phyloP scores from a whole-genome alignment of 2,888 invertebrate genomes.

The Coecobrya sp. region DNA sequence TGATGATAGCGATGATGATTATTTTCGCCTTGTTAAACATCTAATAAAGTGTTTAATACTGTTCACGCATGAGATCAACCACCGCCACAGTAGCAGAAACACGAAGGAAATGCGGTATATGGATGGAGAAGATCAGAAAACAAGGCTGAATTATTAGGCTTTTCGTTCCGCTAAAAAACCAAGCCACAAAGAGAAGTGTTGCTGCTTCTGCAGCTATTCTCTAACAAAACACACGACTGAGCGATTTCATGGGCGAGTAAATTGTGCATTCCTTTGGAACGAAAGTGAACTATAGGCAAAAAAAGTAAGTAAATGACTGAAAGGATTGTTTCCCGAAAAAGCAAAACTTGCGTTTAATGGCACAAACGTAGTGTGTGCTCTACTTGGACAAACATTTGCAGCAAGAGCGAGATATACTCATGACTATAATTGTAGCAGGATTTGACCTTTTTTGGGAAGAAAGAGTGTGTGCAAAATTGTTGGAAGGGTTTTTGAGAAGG shows the following conservation, averaged over 20 bases:
- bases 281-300: conserved; percentile 36
- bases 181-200: neutral
- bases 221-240: conserved; percentile 53
- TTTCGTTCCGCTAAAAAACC: conserved; percentile 67
- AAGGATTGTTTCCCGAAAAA: neutral
- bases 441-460: neutral
- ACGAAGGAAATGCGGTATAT: neutral
- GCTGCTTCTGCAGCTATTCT: neutral
- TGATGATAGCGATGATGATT: conserved; percentile 20
- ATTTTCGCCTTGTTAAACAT: conserved; percentile 67
- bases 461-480: neutral
- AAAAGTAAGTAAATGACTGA: neutral
- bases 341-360: conserved; percentile 1
- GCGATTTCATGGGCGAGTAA: conserved; percentile 73
- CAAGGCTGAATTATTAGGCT: conserved; percentile 57
- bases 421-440: no score
- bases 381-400: conserved; percentile 3
- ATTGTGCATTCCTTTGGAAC: conserved; percentile 67
- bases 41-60: conserved; percentile 77
- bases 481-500: neutral
- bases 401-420: neutral
- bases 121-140: neutral
- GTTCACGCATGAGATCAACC: conserved; percentile 62
- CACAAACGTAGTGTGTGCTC: neutral
- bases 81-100: neutral